These are phyloP conservation scores for Pemphigus obesinymphae DNA, from an alignment of 1,140 invertebrate genomes.

Conservation along the genomic window DNA sequence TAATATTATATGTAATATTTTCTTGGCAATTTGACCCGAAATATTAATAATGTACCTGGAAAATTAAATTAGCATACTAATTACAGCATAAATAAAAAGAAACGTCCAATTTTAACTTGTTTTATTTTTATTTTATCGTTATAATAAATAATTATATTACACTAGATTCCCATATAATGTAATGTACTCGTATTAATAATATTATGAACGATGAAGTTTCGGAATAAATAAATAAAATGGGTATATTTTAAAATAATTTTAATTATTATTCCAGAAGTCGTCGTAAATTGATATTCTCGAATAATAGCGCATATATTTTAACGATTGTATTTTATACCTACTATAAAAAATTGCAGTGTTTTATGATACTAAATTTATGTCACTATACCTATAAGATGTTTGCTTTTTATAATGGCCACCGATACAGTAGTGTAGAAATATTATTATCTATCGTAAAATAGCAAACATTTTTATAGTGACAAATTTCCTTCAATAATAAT, in stretches of 20 bases:
- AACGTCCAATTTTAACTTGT: not conserved
- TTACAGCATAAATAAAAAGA: not conserved
- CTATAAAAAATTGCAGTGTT: not conserved
- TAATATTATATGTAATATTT: not conserved
- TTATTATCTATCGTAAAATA: not conserved
- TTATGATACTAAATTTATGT: not conserved
- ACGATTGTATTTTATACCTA: not conserved
- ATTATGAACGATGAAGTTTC: not conserved
- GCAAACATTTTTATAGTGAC: not conserved
- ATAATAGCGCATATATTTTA: not conserved
- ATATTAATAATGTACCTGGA: not conserved
- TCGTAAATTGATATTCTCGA: not conserved
- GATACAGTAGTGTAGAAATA: not conserved
- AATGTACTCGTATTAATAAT: too few species aligned
- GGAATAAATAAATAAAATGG: too few species aligned
- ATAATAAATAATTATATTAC: too few species aligned
- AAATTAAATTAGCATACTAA: not conserved
- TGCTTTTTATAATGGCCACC: not conserved
- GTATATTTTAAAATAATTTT: not conserved
- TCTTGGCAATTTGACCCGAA: slow-evolving; percentile 1
- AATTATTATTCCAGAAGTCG: not conserved
- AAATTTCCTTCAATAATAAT: not conserved
- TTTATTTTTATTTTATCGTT: not conserved
- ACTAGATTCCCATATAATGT: too few species aligned
- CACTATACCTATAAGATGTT: too few species aligned